A percentile compares a stretch with the other conserved stretches of the same genome.
phyloP scores from a whole-genome alignment of 2,888 invertebrate genomes.

The Cephus sareptanus region DNA sequence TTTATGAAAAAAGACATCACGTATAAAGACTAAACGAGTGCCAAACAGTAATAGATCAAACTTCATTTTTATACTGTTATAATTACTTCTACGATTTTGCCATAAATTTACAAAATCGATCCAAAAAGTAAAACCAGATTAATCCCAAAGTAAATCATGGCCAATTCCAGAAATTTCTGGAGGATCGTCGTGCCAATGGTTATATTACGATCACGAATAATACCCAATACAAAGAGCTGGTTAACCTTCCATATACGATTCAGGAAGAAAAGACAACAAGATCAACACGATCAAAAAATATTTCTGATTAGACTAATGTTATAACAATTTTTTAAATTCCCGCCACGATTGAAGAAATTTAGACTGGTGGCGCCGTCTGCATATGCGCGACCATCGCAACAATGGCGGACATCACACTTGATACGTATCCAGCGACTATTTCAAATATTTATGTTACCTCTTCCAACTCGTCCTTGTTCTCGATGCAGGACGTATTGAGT shows the following conservation, averaged over 20 bases:
- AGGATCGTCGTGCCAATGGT: neutral
- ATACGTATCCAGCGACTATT: slow-evolving; percentile 59
- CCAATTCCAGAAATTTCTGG: neutral
- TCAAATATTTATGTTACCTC: slow-evolving; percentile 76
- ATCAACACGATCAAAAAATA: neutral
- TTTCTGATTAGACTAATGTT: neutral
- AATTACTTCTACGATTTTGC: neutral
- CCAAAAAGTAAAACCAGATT: neutral
- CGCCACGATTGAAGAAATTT: slow-evolving; percentile 32
- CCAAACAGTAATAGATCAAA: neutral
- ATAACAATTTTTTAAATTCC: slow-evolving; percentile 79
- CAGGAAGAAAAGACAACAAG: neutral
- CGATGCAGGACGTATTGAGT: slow-evolving; percentile 84
- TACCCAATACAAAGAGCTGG: neutral
- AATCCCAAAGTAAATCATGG: neutral
- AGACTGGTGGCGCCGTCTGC: slow-evolving; percentile 47
- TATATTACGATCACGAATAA: neutral
- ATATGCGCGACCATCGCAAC: slow-evolving; percentile 70
- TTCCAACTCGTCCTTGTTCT: slow-evolving; percentile 90
- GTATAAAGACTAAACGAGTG: neutral
- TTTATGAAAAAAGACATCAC: neutral
- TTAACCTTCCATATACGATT: too few relatives aligned
- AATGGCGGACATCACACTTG: slow-evolving; percentile 62
- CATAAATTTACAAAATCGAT: neutral
- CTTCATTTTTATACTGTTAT: neutral